These are phyloP conservation scores for Epirrhoe alternata DNA, from an alignment of 2,888 invertebrate species.

Conservation along the genomic window DNA sequence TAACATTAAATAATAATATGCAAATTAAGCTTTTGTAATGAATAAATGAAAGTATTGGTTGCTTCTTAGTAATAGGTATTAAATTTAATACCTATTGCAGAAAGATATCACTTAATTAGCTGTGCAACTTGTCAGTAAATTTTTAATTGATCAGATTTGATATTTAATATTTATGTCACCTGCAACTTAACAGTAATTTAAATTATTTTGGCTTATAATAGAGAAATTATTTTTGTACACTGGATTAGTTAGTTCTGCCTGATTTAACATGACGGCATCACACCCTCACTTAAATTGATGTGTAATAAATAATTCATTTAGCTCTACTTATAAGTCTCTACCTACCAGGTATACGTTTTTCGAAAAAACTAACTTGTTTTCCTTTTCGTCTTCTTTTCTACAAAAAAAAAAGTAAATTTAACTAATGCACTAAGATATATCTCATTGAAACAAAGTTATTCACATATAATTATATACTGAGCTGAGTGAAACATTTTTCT, in stretches of 20 bases:
- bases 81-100: not conserved
- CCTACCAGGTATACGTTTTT: too few species aligned
- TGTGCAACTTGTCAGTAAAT: not conserved
- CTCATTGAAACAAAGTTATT: not conserved
- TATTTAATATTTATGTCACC: not conserved
- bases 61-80: not conserved
- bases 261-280: too few species aligned
- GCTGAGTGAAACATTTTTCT: conserved; percentile 26
- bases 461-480: not conserved
- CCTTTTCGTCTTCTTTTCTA: too few species aligned
- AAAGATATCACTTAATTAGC: not conserved
- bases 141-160: not conserved
- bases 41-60: not conserved
- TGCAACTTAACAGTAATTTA: too few species aligned
- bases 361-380: too few species aligned
- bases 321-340: too few species aligned
- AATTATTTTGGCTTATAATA: too few species aligned
- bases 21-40: not conserved
- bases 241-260: too few species aligned
- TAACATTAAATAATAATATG: not conserved
- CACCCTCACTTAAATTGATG: too few species aligned
- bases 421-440: not conserved
- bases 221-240: too few species aligned
- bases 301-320: too few species aligned
- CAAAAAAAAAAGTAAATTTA: not conserved